Percentiles rank a stretch among this genome's conserved stretches.
Evolutionary conservation across 2,888 invertebrate genomes (phyloP).

Genomic region (Thelaira solivaga): DNA sequence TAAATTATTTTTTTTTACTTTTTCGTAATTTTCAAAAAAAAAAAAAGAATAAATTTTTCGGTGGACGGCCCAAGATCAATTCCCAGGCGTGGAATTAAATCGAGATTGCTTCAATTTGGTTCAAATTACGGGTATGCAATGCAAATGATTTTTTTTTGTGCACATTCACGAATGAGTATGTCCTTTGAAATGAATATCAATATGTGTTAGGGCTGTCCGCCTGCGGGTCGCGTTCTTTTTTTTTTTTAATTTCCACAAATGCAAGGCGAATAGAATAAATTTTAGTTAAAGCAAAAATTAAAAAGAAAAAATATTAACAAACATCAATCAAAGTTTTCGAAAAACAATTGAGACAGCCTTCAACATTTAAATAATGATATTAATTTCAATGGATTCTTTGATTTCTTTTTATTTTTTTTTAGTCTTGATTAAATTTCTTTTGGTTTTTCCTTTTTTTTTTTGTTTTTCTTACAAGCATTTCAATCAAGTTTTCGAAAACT

Average conservation of each 20-base stretch:
- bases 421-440: background rate
- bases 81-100: slow-evolving; percentile 93
- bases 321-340: slow-evolving; percentile 77
- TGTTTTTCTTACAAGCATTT: slow-evolving; percentile 30
- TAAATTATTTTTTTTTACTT: no score
- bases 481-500: slow-evolving; percentile 75
- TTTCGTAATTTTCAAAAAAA: slow-evolving; percentile 5
- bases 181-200: slow-evolving; percentile 70
- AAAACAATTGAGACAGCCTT: slow-evolving; percentile 75
- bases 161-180: background rate
- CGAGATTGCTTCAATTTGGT: slow-evolving; percentile 92
- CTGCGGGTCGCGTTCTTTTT: slow-evolving; percentile 37
- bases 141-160: slow-evolving; percentile 59
- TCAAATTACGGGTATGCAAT: slow-evolving; percentile 92
- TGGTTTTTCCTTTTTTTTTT: slow-evolving; percentile 3
- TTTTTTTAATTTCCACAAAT: slow-evolving; percentile 62
- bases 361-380: slow-evolving; percentile 73
- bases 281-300: background rate
- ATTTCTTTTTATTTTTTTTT: background rate
- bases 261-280: slow-evolving; percentile 47
- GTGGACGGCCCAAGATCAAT: slow-evolving; percentile 92
- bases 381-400: slow-evolving; percentile 62
- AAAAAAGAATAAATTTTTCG: slow-evolving; percentile 78
- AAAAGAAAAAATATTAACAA: slow-evolving; percentile 62
- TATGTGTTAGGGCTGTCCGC: slow-evolving; percentile 76